These are phyloP conservation scores for Dendrophyllia cribrosa DNA, from an alignment of 64 coral and sea anemone genomes.

Conservation along the genomic window DNA sequence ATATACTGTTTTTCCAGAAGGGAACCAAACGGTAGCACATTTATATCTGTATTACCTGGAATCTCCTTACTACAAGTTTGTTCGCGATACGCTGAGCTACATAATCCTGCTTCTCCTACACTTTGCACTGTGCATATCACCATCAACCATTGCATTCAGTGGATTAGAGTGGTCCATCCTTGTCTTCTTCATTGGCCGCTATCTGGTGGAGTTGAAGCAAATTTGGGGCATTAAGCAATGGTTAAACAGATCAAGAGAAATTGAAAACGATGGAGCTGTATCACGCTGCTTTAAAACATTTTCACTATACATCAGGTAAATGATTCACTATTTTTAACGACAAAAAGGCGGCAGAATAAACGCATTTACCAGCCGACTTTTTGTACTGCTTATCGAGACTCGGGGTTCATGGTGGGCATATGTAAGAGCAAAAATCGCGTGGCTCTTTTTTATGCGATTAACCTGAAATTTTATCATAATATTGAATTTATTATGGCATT, in stretches of 20 bases:
- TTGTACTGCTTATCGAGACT: too few species aligned
- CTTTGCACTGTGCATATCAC: background rate
- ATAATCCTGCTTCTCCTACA: background rate
- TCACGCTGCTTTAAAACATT: background rate
- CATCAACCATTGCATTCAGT: conserved; percentile 4
- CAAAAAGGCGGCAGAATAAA: too few species aligned
- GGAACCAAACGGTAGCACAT: background rate
- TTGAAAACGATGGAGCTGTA: too few species aligned
- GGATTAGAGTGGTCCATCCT: background rate
- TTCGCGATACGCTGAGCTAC: conserved; percentile 34
- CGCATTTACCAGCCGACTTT: too few species aligned
- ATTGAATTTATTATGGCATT: too few species aligned
- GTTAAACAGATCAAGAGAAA: background rate
- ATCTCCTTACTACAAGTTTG: conserved; percentile 22
- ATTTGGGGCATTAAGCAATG: background rate
- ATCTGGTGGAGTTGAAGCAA: background rate
- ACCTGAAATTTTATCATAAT: too few species aligned
- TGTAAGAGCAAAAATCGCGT: too few species aligned
- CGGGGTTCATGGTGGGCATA: too few species aligned
- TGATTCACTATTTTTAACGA: too few species aligned
- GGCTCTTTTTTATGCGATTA: too few species aligned
- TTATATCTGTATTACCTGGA: background rate
- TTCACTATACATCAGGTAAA: background rate
- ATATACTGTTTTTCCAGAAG: too few species aligned
- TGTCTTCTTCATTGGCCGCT: conserved; percentile 19